Evolutionary conservation across 1,140 invertebrate species (phyloP), one percentile per base, ranked within the genome.

Genomic region (Lucilia cuprina): DNA sequence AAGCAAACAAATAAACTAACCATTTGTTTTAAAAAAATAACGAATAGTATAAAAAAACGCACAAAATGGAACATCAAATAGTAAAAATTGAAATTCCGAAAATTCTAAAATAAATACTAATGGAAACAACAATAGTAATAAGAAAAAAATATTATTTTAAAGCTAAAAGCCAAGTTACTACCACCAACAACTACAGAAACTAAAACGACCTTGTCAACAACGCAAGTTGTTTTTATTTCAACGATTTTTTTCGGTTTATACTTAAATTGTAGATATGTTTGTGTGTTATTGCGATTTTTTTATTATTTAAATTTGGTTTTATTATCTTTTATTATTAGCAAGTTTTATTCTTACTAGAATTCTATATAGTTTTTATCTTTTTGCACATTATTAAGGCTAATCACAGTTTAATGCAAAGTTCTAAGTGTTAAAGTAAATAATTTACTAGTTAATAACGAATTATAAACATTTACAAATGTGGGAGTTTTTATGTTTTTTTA

Each of bases 141-240:
- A 30, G 25, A 30, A 30, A 70, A 65, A 70, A 19, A 70, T 17
- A 70, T 2, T 21, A 70, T 19, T n/a, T 70, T 70, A 21, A 14
- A 70, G 17, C 65, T 70, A 70, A 60, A 60, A 70, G 65, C 65
- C 65, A 70, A 70, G 65, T 25, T 19, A 70, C n/a, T n/a, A 17
- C 19, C 19, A 70, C 7, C 50, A 70, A 60, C 14, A 60, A n/a
- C 2, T 41, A 41, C 41, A 5, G 55, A 2, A n/a, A 7, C 55
- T n/a, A 60, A 70, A 70, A 70, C 65, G 65, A 70, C 65, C 65
- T 70, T 70, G 65, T 70, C 65, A 70, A 70, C 65, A 21, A 70
- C 65, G 65, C 65, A 70, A 21, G n/a, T 70, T 70, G 8, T 70
- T 70, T 14, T 60, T 17, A 60, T 60, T 60, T 0, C 4, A 41